Evolutionary conservation across 1,140 invertebrate species (phyloP).

Genomic region (Cylas formicarius): DNA sequence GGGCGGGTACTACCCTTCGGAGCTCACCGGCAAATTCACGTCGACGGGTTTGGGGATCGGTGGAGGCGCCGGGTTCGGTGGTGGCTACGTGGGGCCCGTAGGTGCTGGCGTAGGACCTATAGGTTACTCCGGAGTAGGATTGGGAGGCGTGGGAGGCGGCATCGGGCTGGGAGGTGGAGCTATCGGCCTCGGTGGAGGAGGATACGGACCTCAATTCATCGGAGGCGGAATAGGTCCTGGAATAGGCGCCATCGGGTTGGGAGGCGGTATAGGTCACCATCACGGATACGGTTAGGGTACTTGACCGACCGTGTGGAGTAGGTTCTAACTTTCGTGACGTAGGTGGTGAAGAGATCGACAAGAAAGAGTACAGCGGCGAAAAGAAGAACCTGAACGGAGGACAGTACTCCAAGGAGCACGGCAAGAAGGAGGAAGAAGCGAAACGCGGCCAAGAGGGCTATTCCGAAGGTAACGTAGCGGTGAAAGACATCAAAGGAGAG

Average conservation of each 20-base stretch:
- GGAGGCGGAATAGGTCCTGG: slow-evolving; percentile 20
- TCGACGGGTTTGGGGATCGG: slow-evolving; percentile 36
- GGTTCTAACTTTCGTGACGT: background rate
- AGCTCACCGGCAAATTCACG: slow-evolving; percentile 31
- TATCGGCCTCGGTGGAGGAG: slow-evolving; percentile 5
- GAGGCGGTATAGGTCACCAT: slow-evolving; percentile 5
- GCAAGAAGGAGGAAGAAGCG: slow-evolving; percentile 46
- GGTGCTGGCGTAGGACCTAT: slow-evolving; percentile 24
- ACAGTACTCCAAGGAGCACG: slow-evolving; percentile 46
- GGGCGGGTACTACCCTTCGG: slow-evolving; percentile 39
- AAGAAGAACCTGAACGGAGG: slow-evolving; percentile 49
- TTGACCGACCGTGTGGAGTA: background rate
- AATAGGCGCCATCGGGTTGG: slow-evolving; percentile 18
- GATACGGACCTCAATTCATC: slow-evolving; percentile 14
- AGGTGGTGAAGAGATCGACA: slow-evolving; percentile 46
- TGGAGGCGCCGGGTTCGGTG: slow-evolving; percentile 14
- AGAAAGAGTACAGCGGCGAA: slow-evolving; percentile 48
- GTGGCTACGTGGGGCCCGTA: slow-evolving; percentile 17
- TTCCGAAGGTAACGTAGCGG: slow-evolving; percentile 43
- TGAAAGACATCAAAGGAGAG: slow-evolving; percentile 48
- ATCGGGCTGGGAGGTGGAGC: slow-evolving; percentile 22
- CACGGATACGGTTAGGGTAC: slow-evolving; percentile 12
- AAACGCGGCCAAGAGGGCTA: slow-evolving; percentile 49
- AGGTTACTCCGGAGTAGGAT: slow-evolving; percentile 26
- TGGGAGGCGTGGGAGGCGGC: slow-evolving; percentile 21